Evolutionary conservation across 2,888 invertebrate genomes (phyloP), one percentile per base, ranked within the genome.

Genomic region (Tetheella fluctuosa): DNA sequence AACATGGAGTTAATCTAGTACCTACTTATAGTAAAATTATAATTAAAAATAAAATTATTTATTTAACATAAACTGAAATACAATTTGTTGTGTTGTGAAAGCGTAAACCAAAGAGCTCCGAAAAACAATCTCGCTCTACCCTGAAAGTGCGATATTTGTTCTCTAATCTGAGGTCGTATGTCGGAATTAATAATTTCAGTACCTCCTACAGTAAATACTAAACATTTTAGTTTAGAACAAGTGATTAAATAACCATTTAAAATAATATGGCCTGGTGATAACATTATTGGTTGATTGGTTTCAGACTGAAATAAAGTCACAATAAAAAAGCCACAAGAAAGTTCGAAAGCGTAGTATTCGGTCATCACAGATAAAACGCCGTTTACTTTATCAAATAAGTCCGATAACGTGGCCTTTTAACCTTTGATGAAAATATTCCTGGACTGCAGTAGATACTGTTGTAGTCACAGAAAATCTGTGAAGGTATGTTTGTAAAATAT

Each of bases 351-450:
- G 30, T 48, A 60, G 17, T 60, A 58, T 54, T 64, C 59, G 65
- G 65, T 64, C 58, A 64, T 59, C 57, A 54, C 56, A 61, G 59
- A 73, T 71, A 68, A 71, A 65, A 59, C 61, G 53, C 42, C 23
- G 30, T 57, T 28, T 48, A 48, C 55, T 63, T 63, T 58, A 67
- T 68, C 60, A 65, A 74, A 68, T 62, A 69, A 67, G 53, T 63
- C 64, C 52, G 61, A 67, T 67, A 67, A 23, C 55, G 54, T 64
- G 55, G 2, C 57, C 58, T 57, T 30, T 57, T 54, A 57, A 54
- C 67, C 62, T 52, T 57, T 37, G 39, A 39, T 15, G 54, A 42
- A 57, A 52, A 64, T 58, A 65, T 69, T 60, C 55, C n/a, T 48
- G 17, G 48, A 48, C 10, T n/a, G n/a, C n/a, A n/a, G n/a, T n/a